Base-by-base conservation (phyloP, 2,888 invertebrate genomes). In the Hedychridium roseum region DNA sequence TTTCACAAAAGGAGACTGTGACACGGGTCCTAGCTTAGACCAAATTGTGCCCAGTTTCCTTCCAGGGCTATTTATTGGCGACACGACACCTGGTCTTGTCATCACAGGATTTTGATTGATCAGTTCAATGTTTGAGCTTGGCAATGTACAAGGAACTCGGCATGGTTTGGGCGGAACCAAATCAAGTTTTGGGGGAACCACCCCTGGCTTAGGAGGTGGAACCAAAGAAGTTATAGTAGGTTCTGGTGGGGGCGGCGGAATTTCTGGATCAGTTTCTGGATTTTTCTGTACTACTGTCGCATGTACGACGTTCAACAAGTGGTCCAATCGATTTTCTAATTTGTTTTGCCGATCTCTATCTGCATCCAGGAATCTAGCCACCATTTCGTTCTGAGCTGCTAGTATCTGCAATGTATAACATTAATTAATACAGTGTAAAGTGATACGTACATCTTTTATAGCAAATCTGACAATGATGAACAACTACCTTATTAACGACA, bases 141-240 rank as follows among this genome's bases (percentile, higher is more conserved):
- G 53, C 2, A 64, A 32, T 0, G 78, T 75, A 30, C 76, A 77
- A 5, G 78, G 74, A 2, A 78, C 72, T 3, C 78, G 69, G 28
- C 78, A 78, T 2, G 78, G 78, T 49, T 76, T 79, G 1, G 78
- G 78, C 0, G 78, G 78, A 5, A 78, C 78, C 1, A 78, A 32
- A 47, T 78, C 78, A 16, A 78, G 50, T 35, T 78, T 78, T 2
- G 78, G 78, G 7, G 78, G 78, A 2, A 72, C 21, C 2, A 55
- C 56, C 11, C 78, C 78, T 1, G 76, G 78, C 32, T 59, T 73
- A 1, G 78, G 78, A 1, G 78, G 78, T 17, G 76, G 76, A 12
- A 42, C 47, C 1, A 77, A 50, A 45, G 66, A 70, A 6, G 68
- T 70, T 41, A 77, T 72, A 2, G 43, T 16, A 3, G 70, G 66